phyloP scores from a whole-genome alignment of 2,888 invertebrate genomes.

The Temnothorax unifasciatus region DNA sequence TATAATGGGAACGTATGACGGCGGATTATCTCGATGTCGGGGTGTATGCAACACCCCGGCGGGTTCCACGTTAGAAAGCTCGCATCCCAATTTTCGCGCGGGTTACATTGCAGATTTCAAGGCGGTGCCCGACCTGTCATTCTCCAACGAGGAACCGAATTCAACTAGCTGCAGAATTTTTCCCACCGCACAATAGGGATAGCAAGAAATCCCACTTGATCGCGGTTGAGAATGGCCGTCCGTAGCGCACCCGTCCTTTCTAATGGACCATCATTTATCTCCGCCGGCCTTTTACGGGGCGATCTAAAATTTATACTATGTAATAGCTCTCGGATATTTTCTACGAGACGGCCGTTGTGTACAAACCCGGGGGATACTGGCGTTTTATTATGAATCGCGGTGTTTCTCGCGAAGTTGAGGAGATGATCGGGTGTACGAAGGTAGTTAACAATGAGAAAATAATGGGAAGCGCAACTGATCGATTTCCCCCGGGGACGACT shows the following conservation, averaged over 20 bases:
- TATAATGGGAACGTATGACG: conserved; percentile 42
- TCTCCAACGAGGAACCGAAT: not conserved
- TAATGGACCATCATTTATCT: conserved; percentile 58
- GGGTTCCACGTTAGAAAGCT: not conserved
- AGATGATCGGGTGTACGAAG: conserved; percentile 41
- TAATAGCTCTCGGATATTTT: conserved; percentile 47
- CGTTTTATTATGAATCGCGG: not conserved
- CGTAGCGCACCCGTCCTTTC: conserved; percentile 13
- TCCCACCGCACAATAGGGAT: not conserved
- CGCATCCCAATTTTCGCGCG: conserved; percentile 10
- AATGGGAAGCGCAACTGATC: conserved; percentile 71
- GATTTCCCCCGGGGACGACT: conserved; percentile 55
- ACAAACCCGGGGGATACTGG: not conserved
- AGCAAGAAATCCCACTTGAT: conserved; percentile 37
- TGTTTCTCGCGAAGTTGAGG: not conserved
- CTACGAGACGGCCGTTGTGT: not conserved
- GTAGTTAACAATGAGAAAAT: conserved; percentile 72
- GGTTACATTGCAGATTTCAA: not conserved
- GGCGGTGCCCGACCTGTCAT: not conserved
- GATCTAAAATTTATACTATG: conserved; percentile 56
- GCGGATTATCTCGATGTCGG: conserved; percentile 24
- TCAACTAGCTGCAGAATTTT: conserved; percentile 9
- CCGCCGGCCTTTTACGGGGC: not conserved
- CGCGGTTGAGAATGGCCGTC: conserved; percentile 26
- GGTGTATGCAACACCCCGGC: not conserved